Percentiles rank a stretch among this genome's conserved stretches.
phyloP scores from a whole-genome alignment of 2,888 invertebrate genomes.

The Panzeria rudis region DNA sequence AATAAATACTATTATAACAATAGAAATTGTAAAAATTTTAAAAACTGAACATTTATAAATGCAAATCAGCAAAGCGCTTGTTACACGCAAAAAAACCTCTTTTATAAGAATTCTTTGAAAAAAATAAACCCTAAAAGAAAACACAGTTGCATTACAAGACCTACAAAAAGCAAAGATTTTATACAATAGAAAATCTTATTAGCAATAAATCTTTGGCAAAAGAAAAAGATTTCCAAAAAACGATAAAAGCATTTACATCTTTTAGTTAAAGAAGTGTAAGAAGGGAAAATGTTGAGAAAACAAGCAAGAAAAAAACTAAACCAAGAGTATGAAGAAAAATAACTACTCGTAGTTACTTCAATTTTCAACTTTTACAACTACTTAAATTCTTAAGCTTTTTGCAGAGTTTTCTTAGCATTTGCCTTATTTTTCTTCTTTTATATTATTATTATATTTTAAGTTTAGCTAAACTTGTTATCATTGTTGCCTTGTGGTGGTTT shows the following conservation, averaged over 20 bases:
- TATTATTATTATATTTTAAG: background rate
- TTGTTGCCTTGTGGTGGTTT: constrained; percentile 39
- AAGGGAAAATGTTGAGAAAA: background rate
- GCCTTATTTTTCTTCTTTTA: background rate
- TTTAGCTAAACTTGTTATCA: constrained; percentile 56
- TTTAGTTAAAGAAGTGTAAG: background rate
- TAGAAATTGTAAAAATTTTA: background rate
- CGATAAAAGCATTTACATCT: constrained; percentile 39
- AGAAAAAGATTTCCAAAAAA: constrained; percentile 29
- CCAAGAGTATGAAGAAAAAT: background rate
- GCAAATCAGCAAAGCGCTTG: background rate
- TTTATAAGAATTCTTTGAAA: background rate
- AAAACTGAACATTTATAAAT: background rate
- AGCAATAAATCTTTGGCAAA: constrained; percentile 62
- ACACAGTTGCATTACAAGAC: background rate
- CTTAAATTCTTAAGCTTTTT: constrained; percentile 58
- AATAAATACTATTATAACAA: no score
- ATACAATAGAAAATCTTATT: constrained; percentile 63
- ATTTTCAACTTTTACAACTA: constrained; percentile 42
- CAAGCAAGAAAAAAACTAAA: background rate
- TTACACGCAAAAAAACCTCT: constrained; percentile 1
- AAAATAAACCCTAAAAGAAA: background rate
- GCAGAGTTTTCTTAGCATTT: constrained; percentile 11
- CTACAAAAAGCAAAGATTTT: constrained; percentile 1
- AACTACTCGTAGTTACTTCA: constrained; percentile 8